Percentiles rank a stretch among this genome's conserved stretches.
phyloP scores from a whole-genome alignment of 1,140 invertebrate species.

The Platyscapa corneri region DNA sequence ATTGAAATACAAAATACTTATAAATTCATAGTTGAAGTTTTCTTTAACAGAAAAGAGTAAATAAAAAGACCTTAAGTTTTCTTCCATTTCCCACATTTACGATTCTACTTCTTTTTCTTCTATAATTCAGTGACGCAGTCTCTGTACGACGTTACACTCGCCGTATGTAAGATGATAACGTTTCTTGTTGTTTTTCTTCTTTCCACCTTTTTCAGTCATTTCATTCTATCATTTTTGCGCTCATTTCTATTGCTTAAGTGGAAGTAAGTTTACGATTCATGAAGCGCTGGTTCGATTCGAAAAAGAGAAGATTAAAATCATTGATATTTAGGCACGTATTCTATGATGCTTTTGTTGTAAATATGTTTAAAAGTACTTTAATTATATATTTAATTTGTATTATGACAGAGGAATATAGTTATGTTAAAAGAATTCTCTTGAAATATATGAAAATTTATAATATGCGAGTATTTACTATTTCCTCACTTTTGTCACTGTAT shows the following conservation, averaged over 20 bases:
- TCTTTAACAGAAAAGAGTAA: neutral
- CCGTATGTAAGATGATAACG: conserved; percentile 14
- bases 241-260: conserved; percentile 13
- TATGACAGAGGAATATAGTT: neutral
- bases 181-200: conserved; percentile 52
- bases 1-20: neutral
- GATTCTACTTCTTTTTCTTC: neutral
- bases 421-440: neutral
- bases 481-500: too few relatives aligned
- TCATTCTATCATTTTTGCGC: neutral
- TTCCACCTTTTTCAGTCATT: conserved; percentile 47
- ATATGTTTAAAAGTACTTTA: neutral
- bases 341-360: neutral
- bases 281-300: neutral
- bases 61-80: conserved; percentile 24
- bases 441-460: neutral
- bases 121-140: neutral
- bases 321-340: neutral
- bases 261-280: conserved; percentile 31
- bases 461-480: neutral
- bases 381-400: conserved; percentile 18
- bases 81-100: neutral
- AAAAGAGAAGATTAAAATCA: neutral
- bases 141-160: conserved; percentile 22
- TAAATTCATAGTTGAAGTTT: neutral